These are phyloP conservation scores for Drosophila stalkeri DNA, from an alignment of 2,888 invertebrate genomes.

Conservation along the genomic window DNA sequence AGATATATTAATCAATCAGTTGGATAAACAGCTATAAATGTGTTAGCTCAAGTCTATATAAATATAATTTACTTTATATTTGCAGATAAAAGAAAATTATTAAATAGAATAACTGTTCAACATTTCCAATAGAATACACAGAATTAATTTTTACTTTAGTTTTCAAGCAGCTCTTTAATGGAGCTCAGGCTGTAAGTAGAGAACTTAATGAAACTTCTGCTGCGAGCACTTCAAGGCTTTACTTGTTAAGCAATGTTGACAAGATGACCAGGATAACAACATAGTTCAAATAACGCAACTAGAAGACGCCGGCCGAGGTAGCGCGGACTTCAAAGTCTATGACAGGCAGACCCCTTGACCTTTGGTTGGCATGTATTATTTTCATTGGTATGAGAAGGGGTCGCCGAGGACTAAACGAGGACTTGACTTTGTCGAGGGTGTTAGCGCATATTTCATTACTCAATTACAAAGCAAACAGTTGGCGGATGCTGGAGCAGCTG, in stretches of 20 bases:
- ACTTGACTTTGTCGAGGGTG: neutral
- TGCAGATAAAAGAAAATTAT: neutral
- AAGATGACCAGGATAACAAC: constrained; percentile 12
- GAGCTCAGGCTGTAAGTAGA: neutral
- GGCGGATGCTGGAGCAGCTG: constrained; percentile 33
- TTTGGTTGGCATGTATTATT: constrained; percentile 35
- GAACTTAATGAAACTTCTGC: neutral
- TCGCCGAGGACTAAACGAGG: neutral
- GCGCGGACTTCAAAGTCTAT: constrained; percentile 7
- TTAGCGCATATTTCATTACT: constrained; percentile 67
- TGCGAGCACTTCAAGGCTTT: constrained; percentile 4
- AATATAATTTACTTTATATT: neutral
- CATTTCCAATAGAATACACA: neutral
- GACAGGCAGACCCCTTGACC: constrained; percentile 38
- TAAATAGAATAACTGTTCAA: neutral
- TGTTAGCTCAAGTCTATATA: neutral
- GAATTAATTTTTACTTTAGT: neutral
- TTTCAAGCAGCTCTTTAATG: neutral
- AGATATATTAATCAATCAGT: constrained; percentile 4
- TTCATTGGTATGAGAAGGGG: constrained; percentile 49
- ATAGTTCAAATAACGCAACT: constrained; percentile 1
- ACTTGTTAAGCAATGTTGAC: neutral
- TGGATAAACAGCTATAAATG: constrained; percentile 4
- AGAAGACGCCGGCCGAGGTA: constrained; percentile 6
- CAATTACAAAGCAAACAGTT: constrained; percentile 72